Conservation (phyloP, 2,888 invertebrate species). For the Hipparchia semele region DNA sequence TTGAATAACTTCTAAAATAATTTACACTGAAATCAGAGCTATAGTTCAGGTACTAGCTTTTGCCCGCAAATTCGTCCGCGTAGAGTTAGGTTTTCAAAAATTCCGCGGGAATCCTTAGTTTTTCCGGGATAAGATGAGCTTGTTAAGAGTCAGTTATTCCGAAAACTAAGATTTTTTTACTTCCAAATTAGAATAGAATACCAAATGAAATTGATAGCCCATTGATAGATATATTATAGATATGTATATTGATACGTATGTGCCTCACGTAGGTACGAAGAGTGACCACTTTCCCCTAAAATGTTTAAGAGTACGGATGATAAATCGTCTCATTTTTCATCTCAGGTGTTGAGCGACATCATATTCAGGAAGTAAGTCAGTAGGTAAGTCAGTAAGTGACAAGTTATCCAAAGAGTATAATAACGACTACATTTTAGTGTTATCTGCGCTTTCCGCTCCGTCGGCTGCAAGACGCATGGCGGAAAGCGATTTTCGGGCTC, state of each 20-base stretch:
- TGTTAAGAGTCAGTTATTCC: too few relatives aligned
- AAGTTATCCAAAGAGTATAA: slow-evolving; percentile 6
- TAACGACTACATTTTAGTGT: slow-evolving; percentile 34
- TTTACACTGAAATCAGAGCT: slow-evolving; percentile 5
- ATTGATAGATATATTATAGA: too few relatives aligned
- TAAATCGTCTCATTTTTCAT: not conserved
- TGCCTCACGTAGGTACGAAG: too few relatives aligned
- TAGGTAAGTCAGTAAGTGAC: slow-evolving; percentile 2
- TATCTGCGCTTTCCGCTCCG: slow-evolving; percentile 49
- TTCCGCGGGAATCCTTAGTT: not conserved
- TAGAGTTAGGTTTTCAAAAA: not conserved
- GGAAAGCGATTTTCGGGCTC: slow-evolving; percentile 39
- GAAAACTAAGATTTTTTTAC: too few relatives aligned
- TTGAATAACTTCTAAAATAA: slow-evolving; percentile 31
- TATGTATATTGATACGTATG: too few relatives aligned
- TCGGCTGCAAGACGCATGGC: slow-evolving; percentile 42
- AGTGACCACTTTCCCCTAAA: too few relatives aligned
- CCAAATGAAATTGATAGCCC: too few relatives aligned
- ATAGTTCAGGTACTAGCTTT: not conserved
- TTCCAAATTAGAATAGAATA: too few relatives aligned
- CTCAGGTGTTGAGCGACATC: not conserved
- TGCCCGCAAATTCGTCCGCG: not conserved
- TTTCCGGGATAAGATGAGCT: too few relatives aligned
- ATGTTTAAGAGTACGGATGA: too few relatives aligned
- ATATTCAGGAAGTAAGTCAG: slow-evolving; percentile 8